Percentiles rank a stretch among this genome's conserved stretches.
These are phyloP conservation scores for Otus sunia DNA, from an alignment of 2,113 vertebrate genomes.

Conservation along the genomic window DNA sequence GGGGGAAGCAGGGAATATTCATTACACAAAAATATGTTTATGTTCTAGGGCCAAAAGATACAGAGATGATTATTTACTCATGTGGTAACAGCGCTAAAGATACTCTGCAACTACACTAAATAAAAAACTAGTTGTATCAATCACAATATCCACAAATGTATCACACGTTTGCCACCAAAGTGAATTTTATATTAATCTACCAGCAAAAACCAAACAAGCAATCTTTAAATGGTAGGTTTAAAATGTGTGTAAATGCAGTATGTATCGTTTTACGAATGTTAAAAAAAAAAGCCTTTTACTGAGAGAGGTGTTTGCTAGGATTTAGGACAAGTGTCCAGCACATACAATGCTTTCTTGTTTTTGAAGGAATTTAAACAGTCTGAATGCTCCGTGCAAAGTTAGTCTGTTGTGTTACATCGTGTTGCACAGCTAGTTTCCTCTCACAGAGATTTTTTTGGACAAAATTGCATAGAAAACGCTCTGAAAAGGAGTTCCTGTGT, in stretches of 20 bases:
- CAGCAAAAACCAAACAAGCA: neutral
- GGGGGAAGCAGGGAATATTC: neutral
- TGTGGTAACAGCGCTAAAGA: neutral
- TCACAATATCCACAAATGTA: neutral
- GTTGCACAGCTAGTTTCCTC: neutral
- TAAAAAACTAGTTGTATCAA: neutral
- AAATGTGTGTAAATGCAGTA: neutral
- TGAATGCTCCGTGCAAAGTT: neutral
- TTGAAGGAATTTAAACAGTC: neutral
- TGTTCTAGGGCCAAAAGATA: neutral
- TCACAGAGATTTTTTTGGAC: neutral
- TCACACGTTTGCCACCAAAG: neutral
- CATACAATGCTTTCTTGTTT: neutral
- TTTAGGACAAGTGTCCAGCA: neutral
- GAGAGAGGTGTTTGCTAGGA: neutral
- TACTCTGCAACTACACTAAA: neutral
- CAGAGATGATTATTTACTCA: neutral
- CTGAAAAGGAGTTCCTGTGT: neutral
- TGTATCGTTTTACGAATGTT: neutral
- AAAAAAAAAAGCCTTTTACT: neutral
- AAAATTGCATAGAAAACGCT: neutral
- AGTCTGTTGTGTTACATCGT: neutral
- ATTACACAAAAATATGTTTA: neutral
- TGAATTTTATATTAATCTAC: neutral
- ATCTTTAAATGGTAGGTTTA: neutral